Percentiles rank a stretch among this genome's conserved stretches.
phyloP scores from a whole-genome alignment of 2,797 vertebrate genomes.

The Hypotaenidia okinawae region DNA sequence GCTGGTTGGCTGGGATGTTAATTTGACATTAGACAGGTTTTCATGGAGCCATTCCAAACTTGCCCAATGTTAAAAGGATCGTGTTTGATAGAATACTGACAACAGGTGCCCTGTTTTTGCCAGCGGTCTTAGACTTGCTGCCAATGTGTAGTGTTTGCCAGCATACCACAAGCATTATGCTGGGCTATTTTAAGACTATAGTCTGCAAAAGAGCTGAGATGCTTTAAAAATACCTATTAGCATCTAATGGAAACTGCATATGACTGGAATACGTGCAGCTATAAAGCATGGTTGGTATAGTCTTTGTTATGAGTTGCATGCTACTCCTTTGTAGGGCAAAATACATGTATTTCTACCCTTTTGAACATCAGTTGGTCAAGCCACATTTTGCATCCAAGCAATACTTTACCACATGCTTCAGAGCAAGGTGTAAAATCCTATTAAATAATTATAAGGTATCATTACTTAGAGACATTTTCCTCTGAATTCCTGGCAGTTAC shows the following conservation, averaged over 20 bases:
- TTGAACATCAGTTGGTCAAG: neutral
- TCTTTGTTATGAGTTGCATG: neutral
- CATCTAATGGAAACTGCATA: neutral
- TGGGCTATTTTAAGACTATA: conserved; percentile 53
- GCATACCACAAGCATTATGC: conserved; percentile 23
- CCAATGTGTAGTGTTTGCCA: conserved; percentile 21
- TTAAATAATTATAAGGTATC: neutral
- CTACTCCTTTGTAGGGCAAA: neutral
- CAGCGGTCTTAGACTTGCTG: conserved; percentile 35
- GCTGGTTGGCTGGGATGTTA: neutral
- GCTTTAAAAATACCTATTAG: conserved; percentile 19
- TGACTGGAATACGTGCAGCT: neutral
- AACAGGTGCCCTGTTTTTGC: conserved; percentile 53
- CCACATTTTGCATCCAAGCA: neutral
- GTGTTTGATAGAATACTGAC: conserved; percentile 15
- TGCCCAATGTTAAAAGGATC: neutral
- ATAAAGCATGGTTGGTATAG: neutral
- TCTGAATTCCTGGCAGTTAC: neutral
- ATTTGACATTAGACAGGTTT: conserved; percentile 4
- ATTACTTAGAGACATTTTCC: neutral
- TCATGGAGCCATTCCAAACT: conserved; percentile 7
- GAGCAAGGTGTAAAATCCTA: neutral
- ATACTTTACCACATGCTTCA: neutral
- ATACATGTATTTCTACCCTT: neutral
- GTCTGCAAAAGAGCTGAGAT: conserved; percentile 7